These are phyloP conservation scores for Macrochelys suwanniensis DNA, from an alignment of 2,797 vertebrate genomes.

Conservation along the genomic window DNA sequence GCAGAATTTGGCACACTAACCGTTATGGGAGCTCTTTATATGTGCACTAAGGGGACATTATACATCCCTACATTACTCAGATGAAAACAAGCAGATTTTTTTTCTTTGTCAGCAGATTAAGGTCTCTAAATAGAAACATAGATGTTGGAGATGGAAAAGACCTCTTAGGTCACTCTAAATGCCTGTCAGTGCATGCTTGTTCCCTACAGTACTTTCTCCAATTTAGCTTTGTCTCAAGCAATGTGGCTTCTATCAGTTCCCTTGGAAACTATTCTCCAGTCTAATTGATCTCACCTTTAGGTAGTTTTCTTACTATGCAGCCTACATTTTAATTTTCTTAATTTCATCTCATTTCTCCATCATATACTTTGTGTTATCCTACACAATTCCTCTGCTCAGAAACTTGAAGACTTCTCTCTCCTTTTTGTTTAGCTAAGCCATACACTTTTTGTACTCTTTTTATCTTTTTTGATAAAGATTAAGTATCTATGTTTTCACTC, in stretches of 20 bases:
- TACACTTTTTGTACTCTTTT: neutral
- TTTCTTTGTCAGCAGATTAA: neutral
- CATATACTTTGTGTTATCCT: neutral
- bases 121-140: neutral
- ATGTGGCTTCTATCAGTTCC: neutral
- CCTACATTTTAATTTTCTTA: neutral
- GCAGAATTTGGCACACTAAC: neutral
- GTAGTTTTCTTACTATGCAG: neutral
- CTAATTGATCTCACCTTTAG: neutral
- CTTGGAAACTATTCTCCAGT: neutral
- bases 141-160: neutral
- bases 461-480: neutral
- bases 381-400: neutral
- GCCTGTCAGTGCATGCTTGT: neutral
- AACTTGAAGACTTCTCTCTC: neutral
- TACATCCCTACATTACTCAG: neutral
- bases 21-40: neutral
- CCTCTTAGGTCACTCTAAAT: neutral
- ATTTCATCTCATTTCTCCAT: neutral
- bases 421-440: neutral
- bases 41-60: neutral
- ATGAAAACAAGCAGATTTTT: neutral
- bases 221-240: neutral
- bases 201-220: neutral
- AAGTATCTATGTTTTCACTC: neutral